Conservation (phyloP, 1,140 invertebrate genomes). For the Euura lappo region DNA sequence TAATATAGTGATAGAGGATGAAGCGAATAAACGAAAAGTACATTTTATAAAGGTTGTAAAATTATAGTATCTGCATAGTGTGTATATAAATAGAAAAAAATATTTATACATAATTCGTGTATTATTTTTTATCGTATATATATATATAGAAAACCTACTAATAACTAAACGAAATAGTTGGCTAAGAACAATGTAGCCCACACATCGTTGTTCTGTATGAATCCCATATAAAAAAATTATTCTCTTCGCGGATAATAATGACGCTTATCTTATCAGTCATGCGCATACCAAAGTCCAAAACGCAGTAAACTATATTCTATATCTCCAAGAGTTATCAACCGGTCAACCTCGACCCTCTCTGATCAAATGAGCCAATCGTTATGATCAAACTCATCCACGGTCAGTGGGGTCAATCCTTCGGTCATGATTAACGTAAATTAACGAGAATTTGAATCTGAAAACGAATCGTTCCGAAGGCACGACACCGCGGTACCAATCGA, state of each 20-base stretch:
- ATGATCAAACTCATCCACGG: no score
- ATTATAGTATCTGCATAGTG: not conserved
- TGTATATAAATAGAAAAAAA: not conserved
- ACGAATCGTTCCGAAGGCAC: constrained; percentile 5
- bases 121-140: not conserved
- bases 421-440: no score
- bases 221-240: not conserved
- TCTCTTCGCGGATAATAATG: not conserved
- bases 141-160: not conserved
- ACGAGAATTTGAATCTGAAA: no score
- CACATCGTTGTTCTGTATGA: not conserved
- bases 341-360: not conserved
- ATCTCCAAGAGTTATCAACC: not conserved
- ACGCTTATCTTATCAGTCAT: not conserved
- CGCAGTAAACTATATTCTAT: not conserved
- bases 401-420: no score
- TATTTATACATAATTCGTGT: not conserved
- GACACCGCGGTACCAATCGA: constrained; percentile 15
- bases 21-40: not conserved
- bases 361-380: no score
- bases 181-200: not conserved
- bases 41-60: not conserved
- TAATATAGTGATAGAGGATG: not conserved
- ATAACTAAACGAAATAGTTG: no score
- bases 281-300: not conserved